Base-by-base conservation (phyloP, 1,140 invertebrate genomes). In the Drosophila micromelanica region DNA sequence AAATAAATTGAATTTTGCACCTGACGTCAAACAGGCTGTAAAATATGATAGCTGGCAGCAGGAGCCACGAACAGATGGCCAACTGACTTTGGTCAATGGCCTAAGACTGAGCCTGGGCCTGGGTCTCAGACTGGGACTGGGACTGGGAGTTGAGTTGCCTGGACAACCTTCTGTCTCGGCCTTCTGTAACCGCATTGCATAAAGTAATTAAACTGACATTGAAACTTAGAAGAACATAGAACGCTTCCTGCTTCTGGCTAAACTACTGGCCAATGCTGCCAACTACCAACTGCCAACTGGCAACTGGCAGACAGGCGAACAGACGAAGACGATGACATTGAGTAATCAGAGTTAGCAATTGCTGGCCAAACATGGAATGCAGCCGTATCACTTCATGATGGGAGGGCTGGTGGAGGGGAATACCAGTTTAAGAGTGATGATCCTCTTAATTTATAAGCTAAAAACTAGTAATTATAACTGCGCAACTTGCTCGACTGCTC, bases 401-500 rank as follows among this genome's bases (percentile, higher is more conserved):
- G 55, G 49, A 43, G 23, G 9, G 15, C 2, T 8, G 35, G 32
- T 27, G 52, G 17, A 23, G 35, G 55, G 65, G 56, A 27, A 81
- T 82, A 89, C 82, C 82, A 84, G 82, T 87, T 87, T 89, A n/a
- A 51, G 72, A 87, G 82, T 87, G 82, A 87, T 87, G 84, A 87
- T 87, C 84, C 80, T 89, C 84, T 87, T 87, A 87, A 87, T 87
- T 87, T 87, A 87, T 90, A 87, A 87, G 80, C 76, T 89, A 87
- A 87, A 89, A 87, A 90, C 84, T 87, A 84, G 84, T 87, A 87
- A 87, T 87, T 87, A 87, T 87, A 87, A 84, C 84, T 80, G 80
- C 82, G 75, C 79, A 71, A 70, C 63, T 57, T 61, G 60, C 73
- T 74, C 73, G 73, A 73, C 62, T 84, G 76, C 68, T 81, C 73